These are phyloP conservation scores for Notolabrus celidotus DNA, from an alignment of 2,797 vertebrate species.

Conservation along the genomic window DNA sequence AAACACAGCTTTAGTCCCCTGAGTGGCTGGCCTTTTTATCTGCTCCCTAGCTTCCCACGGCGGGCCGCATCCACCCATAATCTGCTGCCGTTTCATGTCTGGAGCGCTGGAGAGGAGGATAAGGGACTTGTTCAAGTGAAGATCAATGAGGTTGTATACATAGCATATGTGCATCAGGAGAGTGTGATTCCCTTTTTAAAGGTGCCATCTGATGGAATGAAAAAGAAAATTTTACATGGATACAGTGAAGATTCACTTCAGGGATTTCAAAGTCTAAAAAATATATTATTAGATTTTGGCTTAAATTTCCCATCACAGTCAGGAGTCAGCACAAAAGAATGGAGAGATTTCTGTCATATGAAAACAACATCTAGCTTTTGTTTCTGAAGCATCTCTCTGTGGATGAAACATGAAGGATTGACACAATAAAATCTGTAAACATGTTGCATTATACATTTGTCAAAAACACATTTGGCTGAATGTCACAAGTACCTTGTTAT, in stretches of 20 bases:
- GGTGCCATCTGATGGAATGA: slow-evolving; percentile 62
- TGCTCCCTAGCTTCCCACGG: slow-evolving; percentile 80
- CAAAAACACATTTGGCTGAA: slow-evolving; percentile 78
- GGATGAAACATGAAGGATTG: slow-evolving; percentile 47
- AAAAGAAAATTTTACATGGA: slow-evolving; percentile 51
- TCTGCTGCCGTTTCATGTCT: slow-evolving; percentile 82
- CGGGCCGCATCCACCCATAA: slow-evolving; percentile 79
- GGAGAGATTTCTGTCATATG: slow-evolving; percentile 13
- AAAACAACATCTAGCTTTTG: slow-evolving; percentile 52
- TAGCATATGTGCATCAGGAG: slow-evolving; percentile 69
- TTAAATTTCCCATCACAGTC: not conserved
- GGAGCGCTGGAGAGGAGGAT: slow-evolving; percentile 73
- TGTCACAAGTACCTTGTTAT: slow-evolving; percentile 77
- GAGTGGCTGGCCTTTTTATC: slow-evolving; percentile 77
- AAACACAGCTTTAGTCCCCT: slow-evolving; percentile 77
- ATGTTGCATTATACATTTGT: slow-evolving; percentile 79
- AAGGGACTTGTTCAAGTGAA: slow-evolving; percentile 81
- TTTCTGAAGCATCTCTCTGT: slow-evolving; percentile 55
- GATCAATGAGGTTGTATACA: slow-evolving; percentile 81
- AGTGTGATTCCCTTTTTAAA: slow-evolving; percentile 54
- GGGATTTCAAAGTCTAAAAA: slow-evolving; percentile 9
- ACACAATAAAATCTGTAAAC: slow-evolving; percentile 67
- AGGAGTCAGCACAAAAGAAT: slow-evolving; percentile 1
- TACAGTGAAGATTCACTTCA: slow-evolving; percentile 5
- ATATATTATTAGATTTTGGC: slow-evolving; percentile 16